Conservation (phyloP, 1,140 invertebrate genomes). For the Stegodyphus dumicola region DNA sequence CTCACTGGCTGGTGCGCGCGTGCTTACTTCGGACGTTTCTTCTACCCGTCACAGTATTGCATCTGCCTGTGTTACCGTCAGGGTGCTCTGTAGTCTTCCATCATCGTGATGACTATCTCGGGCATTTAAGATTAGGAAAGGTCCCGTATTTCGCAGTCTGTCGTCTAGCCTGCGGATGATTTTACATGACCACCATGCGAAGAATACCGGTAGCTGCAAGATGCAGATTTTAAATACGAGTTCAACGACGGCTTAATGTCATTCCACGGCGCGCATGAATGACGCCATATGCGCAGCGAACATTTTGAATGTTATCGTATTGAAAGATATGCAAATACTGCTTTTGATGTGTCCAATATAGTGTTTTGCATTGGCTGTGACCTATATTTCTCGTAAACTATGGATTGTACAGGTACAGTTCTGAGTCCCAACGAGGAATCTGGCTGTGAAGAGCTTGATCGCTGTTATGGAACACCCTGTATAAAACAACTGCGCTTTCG, state of each 20-base stretch:
- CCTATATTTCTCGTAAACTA: neutral
- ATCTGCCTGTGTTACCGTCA: constrained; percentile 9
- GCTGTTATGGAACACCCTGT: too few relatives aligned
- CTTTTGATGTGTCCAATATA: neutral
- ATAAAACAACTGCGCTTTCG: too few relatives aligned
- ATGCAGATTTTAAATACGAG: neutral
- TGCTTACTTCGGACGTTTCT: constrained; percentile 2
- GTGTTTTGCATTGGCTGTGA: too few relatives aligned
- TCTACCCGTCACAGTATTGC: constrained; percentile 17
- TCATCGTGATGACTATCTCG: neutral
- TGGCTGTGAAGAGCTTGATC: neutral
- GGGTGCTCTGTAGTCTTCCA: neutral
- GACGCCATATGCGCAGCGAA: neutral
- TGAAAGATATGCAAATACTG: neutral
- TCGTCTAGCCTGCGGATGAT: neutral
- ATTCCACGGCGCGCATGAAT: neutral
- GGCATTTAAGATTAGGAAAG: too few relatives aligned
- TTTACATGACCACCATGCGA: neutral
- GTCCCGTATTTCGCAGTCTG: neutral
- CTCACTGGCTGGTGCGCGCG: neutral
- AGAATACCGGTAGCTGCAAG: neutral
- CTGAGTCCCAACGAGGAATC: neutral
- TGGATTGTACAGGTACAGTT: neutral
- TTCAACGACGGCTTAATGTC: neutral
- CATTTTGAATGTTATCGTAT: neutral